Percentiles rank a stretch among this genome's conserved stretches.
phyloP scores from a whole-genome alignment of 2,888 invertebrate genomes.

The Eilema depressum region DNA sequence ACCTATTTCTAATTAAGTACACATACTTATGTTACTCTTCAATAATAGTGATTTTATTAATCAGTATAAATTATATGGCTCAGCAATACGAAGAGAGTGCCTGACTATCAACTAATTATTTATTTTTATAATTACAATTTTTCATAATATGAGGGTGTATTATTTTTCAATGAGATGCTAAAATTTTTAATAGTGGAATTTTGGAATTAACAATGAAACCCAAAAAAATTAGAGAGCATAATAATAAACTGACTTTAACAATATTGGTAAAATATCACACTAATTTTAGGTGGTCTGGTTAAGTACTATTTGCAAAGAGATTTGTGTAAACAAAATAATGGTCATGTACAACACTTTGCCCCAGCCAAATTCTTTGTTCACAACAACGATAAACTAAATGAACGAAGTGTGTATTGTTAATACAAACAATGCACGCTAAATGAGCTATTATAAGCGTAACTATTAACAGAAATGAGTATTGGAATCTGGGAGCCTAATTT shows the following conservation, averaged over 20 bases:
- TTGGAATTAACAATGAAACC: slow-evolving; percentile 42
- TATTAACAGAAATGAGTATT: slow-evolving; percentile 24
- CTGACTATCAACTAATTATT: slow-evolving; percentile 55
- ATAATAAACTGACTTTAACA: slow-evolving; percentile 61
- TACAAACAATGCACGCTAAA: slow-evolving; percentile 20
- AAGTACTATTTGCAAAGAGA: slow-evolving; percentile 75
- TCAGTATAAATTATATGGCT: slow-evolving; percentile 76
- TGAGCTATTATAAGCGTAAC: slow-evolving; percentile 19
- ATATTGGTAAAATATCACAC: slow-evolving; percentile 80
- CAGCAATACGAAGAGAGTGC: slow-evolving; percentile 65
- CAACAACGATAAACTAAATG: slow-evolving; percentile 6
- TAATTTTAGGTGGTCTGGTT: slow-evolving; percentile 80
- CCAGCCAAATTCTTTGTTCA: slow-evolving; percentile 17
- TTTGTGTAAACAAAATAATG: slow-evolving; percentile 72
- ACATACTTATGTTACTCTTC: slow-evolving; percentile 63
- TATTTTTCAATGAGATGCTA: slow-evolving; percentile 49
- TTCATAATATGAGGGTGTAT: slow-evolving; percentile 51
- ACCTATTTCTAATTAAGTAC: slow-evolving; percentile 86
- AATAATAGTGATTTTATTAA: slow-evolving; percentile 53
- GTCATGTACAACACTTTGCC: slow-evolving; percentile 61
- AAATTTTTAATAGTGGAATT: slow-evolving; percentile 24
- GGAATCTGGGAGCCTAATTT: slow-evolving; percentile 61
- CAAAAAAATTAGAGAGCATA: slow-evolving; percentile 76
- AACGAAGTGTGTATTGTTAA: slow-evolving; percentile 19
- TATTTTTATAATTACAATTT: slow-evolving; percentile 44